Base-by-base conservation (phyloP, 2,113 vertebrate genomes). In the Salvator merianae region DNA sequence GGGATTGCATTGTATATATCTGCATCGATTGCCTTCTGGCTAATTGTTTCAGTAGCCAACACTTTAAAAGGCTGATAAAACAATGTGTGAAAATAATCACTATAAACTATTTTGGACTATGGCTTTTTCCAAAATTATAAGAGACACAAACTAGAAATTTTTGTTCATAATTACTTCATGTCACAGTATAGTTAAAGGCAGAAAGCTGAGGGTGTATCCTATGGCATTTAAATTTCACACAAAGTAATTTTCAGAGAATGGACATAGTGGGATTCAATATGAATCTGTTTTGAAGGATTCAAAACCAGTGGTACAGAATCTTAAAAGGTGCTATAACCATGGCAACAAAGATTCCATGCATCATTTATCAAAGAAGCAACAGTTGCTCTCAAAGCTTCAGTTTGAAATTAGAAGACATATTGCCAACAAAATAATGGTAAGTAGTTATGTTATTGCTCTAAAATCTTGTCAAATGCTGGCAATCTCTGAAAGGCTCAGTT, bases 61-160 rank as follows among this genome's bases (percentile, higher is more conserved):
- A 99, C 97, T 95, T 97, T 98, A 93, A 97, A 99, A 28, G 95
- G 95, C 98, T 99, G 92, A 90, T 91, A 93, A 92, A 59, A 59
- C 20, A 59, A 59, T 59, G 20, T 59, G 55, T 59, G 86, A 81
- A 94, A 75, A 93, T 13, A 92, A 13, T 14, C n/a, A 77, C 80
- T 63, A 84, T 76, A 87, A 89, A 86, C 24, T 50, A 18, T 77
- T 24, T 30, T 22, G 32, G 1, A 36, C 28, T 53, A 0, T 0
- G 1, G 18, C 63, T 76, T 3, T 89, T 28, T 87, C 24, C 63
- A 76, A n/a, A 69, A 34, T n/a, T 63, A n/a, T 5, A 80, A 50
- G 0, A 38, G 10, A 26, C 13, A 55, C 26, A 55, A 38, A 55
- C 18, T n/a, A 40, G 8, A 16, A 72, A 59, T 18, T 4, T 38